These are phyloP conservation scores for Pelosia muscerda DNA, from an alignment of 2,888 invertebrate species.

Conservation along the genomic window DNA sequence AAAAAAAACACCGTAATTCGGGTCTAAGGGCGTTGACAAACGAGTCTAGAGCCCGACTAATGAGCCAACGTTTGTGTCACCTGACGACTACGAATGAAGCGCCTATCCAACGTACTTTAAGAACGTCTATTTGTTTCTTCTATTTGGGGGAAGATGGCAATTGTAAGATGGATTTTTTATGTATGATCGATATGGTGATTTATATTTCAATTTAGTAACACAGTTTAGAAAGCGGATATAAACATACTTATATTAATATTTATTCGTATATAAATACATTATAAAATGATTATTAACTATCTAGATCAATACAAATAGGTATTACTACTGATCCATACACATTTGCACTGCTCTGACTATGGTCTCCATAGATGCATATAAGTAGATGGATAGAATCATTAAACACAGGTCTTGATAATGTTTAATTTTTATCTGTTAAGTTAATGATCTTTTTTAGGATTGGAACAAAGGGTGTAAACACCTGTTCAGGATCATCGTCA, in stretches of 20 bases:
- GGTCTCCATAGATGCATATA: too few relatives aligned
- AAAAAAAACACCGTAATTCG: slow-evolving; percentile 74
- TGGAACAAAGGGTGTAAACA: slow-evolving; percentile 8
- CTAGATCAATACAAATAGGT: too few relatives aligned
- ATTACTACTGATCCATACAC: too few relatives aligned
- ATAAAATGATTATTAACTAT: too few relatives aligned
- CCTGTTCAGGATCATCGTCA: slow-evolving; percentile 16
- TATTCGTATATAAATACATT: too few relatives aligned
- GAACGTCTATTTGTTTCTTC: slow-evolving; percentile 57
- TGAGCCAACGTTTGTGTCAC: slow-evolving; percentile 75
- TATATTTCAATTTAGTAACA: neutral
- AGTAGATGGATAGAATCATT: too few relatives aligned
- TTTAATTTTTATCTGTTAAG: neutral
- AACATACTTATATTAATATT: too few relatives aligned
- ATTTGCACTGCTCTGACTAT: neutral
- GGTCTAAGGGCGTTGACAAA: slow-evolving; percentile 78
- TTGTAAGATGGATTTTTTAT: slow-evolving; percentile 9
- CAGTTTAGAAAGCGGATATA: too few relatives aligned
- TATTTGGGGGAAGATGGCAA: slow-evolving; percentile 30
- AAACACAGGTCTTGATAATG: neutral
- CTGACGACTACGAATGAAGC: slow-evolving; percentile 66
- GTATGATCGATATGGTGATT: neutral
- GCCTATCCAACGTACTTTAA: slow-evolving; percentile 59
- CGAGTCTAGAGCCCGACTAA: slow-evolving; percentile 73
- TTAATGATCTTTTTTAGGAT: slow-evolving; percentile 7